Evolutionary conservation across 2,113 vertebrate genomes (phyloP).

Genomic region (Geothlypis trichas): DNA sequence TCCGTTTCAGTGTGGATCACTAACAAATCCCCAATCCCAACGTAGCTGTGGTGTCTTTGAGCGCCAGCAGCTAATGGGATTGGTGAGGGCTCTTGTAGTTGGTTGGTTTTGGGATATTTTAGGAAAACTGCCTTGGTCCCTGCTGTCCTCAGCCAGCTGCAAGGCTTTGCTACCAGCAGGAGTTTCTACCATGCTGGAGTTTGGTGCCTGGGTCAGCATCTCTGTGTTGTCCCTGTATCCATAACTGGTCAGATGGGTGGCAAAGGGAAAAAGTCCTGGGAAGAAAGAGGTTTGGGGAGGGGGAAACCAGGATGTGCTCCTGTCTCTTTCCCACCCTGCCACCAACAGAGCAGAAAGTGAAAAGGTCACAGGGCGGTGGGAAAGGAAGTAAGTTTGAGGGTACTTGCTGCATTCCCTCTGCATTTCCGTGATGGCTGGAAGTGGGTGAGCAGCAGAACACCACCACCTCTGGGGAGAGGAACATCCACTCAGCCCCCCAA

Average conservation of each 20-base stretch:
- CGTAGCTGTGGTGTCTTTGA: rapidly evolving
- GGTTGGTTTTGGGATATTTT: background rate
- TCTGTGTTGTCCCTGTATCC: background rate
- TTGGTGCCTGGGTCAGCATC: background rate
- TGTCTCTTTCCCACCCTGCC: background rate
- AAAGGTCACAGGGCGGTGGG: background rate
- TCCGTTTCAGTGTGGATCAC: rapidly evolving
- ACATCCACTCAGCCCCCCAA: rapidly evolving
- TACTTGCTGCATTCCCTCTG: rapidly evolving
- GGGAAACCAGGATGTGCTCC: background rate
- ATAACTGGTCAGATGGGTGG: background rate
- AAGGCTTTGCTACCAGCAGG: background rate
- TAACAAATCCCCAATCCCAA: background rate
- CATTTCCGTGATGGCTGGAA: background rate
- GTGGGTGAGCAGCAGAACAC: background rate
- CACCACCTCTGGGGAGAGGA: background rate
- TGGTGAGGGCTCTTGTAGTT: background rate
- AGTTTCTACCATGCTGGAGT: background rate
- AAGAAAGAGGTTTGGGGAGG: background rate
- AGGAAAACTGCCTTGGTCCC: background rate
- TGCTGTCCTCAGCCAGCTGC: background rate
- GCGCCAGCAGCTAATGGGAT: rapidly evolving
- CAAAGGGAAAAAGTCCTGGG: background rate
- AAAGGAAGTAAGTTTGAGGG: background rate
- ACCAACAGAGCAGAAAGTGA: background rate